Base-by-base conservation (phyloP, 2,113 vertebrate genomes). In the Poecile atricapillus region DNA sequence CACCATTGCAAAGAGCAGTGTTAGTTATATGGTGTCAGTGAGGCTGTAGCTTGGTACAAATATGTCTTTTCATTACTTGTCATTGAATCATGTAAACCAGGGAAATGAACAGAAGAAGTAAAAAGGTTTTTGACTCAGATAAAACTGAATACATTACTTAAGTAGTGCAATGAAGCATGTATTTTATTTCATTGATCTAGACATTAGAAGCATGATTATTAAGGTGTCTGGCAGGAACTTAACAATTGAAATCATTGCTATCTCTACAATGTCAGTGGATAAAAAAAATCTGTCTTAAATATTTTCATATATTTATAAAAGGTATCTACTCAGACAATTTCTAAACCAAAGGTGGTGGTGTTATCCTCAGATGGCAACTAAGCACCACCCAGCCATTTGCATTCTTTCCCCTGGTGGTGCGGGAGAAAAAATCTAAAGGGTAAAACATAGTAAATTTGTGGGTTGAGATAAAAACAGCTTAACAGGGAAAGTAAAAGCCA, bases 161-260 rank as follows among this genome's bases (percentile, higher is more conserved):
- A 58, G 20, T 55, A 88, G 35, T 59, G 47, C 15, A 87, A 79
- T 18, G 65, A 83, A 75, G 23, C 58, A 70, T 73, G 23, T n/a
- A 49, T 65, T 81, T 75, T 77, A 62, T 71, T 87, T 70, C 16
- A 64, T 64, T 83, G 23, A 69, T 83, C 65, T 73, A 95, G 76
- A 68, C 11, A n/a, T 64, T 68, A 87, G 30, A 95, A 71, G 12
- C 21, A 49, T 49, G 46, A 74, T 69, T 70, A 84, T 67, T 78
- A 64, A 83, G 31, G 67, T 53, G 5, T 64, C 62, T 75, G 52
- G 35, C 50, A 62, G 46, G 21, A 35, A 20, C 31, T 41, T 50
- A 82, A 67, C 56, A 60, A 33, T 3, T 58, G n/a, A 88, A 90
- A 86, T 75, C 20, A 47, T 35, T 90, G 8, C 21, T 49, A 15